Evolutionary conservation across 2,113 vertebrate species (phyloP).

Genomic region (Chlamydotis undulata): DNA sequence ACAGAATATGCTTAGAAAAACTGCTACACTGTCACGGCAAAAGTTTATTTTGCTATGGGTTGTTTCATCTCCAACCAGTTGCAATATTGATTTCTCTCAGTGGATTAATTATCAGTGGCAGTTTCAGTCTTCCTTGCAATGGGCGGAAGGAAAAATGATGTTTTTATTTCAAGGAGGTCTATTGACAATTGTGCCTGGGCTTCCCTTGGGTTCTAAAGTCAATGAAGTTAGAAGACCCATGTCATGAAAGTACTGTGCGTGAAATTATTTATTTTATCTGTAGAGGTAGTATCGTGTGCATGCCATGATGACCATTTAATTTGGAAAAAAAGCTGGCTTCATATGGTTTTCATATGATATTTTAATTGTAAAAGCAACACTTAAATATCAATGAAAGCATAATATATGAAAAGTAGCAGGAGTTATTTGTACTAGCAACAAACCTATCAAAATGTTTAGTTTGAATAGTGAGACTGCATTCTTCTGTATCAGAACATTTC

Average conservation of each 20-base stretch:
- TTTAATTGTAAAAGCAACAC: not conserved
- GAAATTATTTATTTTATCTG: conserved; percentile 65
- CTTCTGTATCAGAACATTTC: not conserved
- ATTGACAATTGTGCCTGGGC: conserved; percentile 61
- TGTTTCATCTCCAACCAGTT: conserved; percentile 76
- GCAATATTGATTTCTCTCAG: conserved; percentile 79
- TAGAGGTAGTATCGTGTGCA: not conserved
- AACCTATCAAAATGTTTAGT: not conserved
- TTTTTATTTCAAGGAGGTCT: conserved; percentile 76
- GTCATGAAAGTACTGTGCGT: conserved; percentile 39
- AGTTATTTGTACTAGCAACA: not conserved
- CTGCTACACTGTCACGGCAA: conserved; percentile 18
- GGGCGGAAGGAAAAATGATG: conserved; percentile 78
- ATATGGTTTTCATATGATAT: not conserved
- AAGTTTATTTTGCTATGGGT: conserved; percentile 76
- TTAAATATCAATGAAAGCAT: not conserved
- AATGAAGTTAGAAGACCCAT: conserved; percentile 49
- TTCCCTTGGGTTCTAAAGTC: conserved; percentile 68
- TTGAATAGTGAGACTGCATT: not conserved
- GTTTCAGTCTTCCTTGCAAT: conserved; percentile 72
- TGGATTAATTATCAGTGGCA: conserved; percentile 79
- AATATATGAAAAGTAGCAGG: not conserved
- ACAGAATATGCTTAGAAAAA: conserved; percentile 19
- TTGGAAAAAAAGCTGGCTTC: not conserved
- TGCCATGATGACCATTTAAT: not conserved